Evolutionary conservation across 2,888 invertebrate genomes (phyloP).

Genomic region (Linyphia triangularis): DNA sequence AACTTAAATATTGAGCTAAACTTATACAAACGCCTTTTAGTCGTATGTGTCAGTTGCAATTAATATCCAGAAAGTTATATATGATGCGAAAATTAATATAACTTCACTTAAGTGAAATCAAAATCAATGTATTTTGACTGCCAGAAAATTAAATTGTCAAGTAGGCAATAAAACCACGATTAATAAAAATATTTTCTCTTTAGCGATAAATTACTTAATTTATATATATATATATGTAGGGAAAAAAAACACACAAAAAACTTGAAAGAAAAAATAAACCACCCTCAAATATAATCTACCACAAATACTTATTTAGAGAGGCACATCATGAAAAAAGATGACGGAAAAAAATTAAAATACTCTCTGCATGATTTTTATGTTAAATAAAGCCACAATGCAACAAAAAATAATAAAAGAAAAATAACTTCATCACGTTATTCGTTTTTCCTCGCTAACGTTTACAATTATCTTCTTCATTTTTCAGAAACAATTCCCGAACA

Average conservation of each 20-base stretch:
- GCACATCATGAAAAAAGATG: conserved; percentile 31
- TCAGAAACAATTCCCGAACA: conserved; percentile 43
- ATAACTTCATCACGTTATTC: conserved; percentile 48
- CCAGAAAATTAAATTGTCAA: background rate
- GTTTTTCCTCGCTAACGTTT: conserved; percentile 43
- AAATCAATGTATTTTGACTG: background rate
- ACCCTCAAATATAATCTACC: conserved; percentile 41
- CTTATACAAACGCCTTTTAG: too few relatives aligned
- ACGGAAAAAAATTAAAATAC: background rate
- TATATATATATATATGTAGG: conserved; percentile 18
- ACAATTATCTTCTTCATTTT: conserved; percentile 59
- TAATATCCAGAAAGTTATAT: too few relatives aligned
- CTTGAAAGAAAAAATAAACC: conserved; percentile 43
- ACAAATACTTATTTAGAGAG: conserved; percentile 16
- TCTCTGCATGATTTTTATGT: conserved; percentile 47
- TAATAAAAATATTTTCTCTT: conserved; percentile 1
- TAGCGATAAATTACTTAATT: conserved; percentile 37
- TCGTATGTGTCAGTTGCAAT: too few relatives aligned
- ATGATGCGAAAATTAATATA: too few relatives aligned
- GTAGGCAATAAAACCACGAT: background rate
- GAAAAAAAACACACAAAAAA: conserved; percentile 46
- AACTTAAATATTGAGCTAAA: too few relatives aligned
- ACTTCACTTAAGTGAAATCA: too few relatives aligned
- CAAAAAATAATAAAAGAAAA: conserved; percentile 29
- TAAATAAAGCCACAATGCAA: conserved; percentile 36